Base-by-base conservation (phyloP, 2,888 invertebrate genomes). In the Amphipyra tragopoginis region DNA sequence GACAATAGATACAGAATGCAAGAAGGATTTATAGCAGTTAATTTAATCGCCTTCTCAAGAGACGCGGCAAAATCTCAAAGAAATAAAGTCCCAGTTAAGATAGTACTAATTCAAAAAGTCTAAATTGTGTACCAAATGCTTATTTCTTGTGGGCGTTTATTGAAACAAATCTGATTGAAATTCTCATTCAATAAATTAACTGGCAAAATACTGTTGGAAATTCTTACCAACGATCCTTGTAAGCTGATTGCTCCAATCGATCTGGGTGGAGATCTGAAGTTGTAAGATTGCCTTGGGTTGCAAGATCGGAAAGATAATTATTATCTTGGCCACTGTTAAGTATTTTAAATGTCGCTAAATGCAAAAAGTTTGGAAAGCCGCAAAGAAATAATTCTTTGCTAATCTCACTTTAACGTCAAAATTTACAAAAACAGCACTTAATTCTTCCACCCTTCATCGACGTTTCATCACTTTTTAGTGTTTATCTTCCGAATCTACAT, bases 231-330 rank as follows among this genome's bases (percentile, higher is more conserved):
- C 5, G 43, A 55, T 40, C 40, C 54, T 69, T 29, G 53, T 53
- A 53, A 72, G 51, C 65, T 65, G 67, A 72, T 69, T 69, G 44
- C 67, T 52, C 7, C 14, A 42, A 65, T 52, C 51, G 55, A 66
- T 73, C 47, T 39, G 29, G 10, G 47, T 15, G 48, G 7, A 72
- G 34, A 60, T 60, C 52, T 67, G 47, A 70, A 72, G 60, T 49
- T 21, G 7, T 33, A 29, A 60, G 66, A 72, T 65, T 56, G 43
- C 40, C 60, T 43, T 56, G 11, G 36, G 51, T 39, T 13, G 47
- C 48, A 52, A 57, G 48, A 68, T 72, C 10, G 51, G 33, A 34
- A 38, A 38, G 57, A 57, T 52, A 44, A 14, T 36, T 39, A 10
- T 49, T 64, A 55, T 55, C 64, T 13, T 3, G 39, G 33, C 5